Base-by-base conservation (phyloP, 2,888 invertebrate species). In the Cephus sareptanus region DNA sequence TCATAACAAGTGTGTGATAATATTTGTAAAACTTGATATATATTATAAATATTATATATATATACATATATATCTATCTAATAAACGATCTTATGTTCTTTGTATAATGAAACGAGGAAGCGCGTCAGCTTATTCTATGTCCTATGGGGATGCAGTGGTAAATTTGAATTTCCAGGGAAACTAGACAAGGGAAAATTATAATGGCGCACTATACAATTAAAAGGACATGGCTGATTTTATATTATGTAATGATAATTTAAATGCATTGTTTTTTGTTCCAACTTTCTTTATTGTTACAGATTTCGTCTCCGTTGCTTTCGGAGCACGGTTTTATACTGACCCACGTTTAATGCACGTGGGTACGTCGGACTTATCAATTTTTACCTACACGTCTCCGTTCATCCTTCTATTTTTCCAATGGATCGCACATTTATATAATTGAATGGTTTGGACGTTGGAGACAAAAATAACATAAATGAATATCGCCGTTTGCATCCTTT, bases 1-100 rank as follows among this genome's bases (percentile, higher is more conserved):
- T 90, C 88, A 85, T 91, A 90, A 89, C 87, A 88, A 88, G 90
- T 90, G 90, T 90, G 90, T 90, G 90, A 91, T 91, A 91, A 90
- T 91, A 90, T 90, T 91, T 91, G 90, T 91, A 91, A 90, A 90
- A 90, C 89, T 89, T 88, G 85, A 87, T 89, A 90, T 87, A 83
- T 69, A 74, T 35, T 56, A 56, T 40, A 40, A 15, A 40, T 40
- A 40, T 40, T 40, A 40, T 40, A 40, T 15, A 40, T 56, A 56
- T 40, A 40, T 40, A 56, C 6, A 40, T 23, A 40, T 23, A 56
- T 23, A 56, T 23, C 1, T 56, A 23, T 56, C 56, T 88, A 90
- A 90, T 90, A 90, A 90, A 90, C 85, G 81, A 88, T 87, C 85
- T 87, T 89, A 90, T 85, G 89, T 90, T 90, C 89, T 88, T 85